Evolutionary conservation across 2,888 invertebrate genomes (phyloP), one percentile per base, ranked within the genome.

Genomic region (Ethmia dodecea): DNA sequence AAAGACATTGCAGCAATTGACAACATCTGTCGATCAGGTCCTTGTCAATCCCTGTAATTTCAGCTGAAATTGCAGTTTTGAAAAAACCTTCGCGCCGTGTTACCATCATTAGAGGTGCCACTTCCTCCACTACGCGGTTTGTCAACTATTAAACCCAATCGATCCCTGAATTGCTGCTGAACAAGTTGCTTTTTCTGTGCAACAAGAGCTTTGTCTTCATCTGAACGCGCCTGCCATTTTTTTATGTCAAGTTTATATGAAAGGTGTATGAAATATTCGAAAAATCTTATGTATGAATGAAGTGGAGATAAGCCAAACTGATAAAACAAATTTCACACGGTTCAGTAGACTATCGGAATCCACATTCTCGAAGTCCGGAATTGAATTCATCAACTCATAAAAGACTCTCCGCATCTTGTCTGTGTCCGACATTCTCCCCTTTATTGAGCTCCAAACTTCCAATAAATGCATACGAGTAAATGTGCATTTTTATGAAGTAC

Each of bases 221-320:
- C 18, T 18, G 18, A 29, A n/a, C 16, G 8, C 11, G 27, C 27
- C 13, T 18, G 18, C 18, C 18, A 18, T 18, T 8, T 18, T 18
- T 18, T 4, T 5, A 8, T 18, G 4, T 18, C 5, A 5, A 18
- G 8, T 18, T 18, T 18, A 8, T 18, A 18, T 8, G 18, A 18
- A 8, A 38, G 11, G 10, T 38, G 38, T 6, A 38, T 11, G 8
- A 38, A 12, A n/a, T 30, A 31, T 15, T 35, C 38, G 8, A 31
- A 34, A 13, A 4, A 35, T 1, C 38, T 14, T n/a, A 38, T 34
- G 16, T 16, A 25, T 1, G 35, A 33, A 31, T 38, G 38, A 4
- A 38, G 5, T 24, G 25, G 12, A 1, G 38, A 34, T 10, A 34
- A 13, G 10, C 22, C 28, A 28, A 20, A 28, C 6, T 12, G n/a